Base-by-base conservation (phyloP, 2,888 invertebrate genomes). In the Holacanthella duospinosa region DNA sequence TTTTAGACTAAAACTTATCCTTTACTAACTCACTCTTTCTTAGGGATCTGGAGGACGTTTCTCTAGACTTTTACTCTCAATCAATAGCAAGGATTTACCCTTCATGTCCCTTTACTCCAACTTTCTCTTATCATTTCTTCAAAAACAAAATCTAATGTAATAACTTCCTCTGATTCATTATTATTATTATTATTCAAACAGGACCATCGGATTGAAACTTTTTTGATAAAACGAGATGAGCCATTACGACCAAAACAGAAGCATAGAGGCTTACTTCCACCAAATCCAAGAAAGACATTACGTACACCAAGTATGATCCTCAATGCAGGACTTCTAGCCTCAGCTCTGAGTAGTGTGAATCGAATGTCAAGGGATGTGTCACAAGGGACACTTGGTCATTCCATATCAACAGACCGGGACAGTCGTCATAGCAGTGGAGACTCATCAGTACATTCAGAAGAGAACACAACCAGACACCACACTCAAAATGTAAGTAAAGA, bases 151-250 rank as follows among this genome's bases (percentile, higher is more conserved):
- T n/a, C n/a, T n/a, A n/a, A n/a, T n/a, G n/a, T n/a, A n/a, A n/a
- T n/a, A n/a, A n/a, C n/a, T n/a, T n/a, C n/a, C n/a, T n/a, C n/a
- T n/a, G n/a, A n/a, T n/a, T n/a, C n/a, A n/a, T n/a, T n/a, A n/a
- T n/a, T n/a, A n/a, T n/a, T n/a, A n/a, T n/a, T n/a, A n/a, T n/a
- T n/a, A n/a, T n/a, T n/a, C n/a, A n/a, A 65, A 0, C 69, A 79
- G 73, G 90, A 93, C 72, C 85, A 92, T 72, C 86, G 87, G 74
- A 85, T 95, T 63, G 85, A 85, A 73, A 96, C 96, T 1, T 96
- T 85, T 79, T 82, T 97, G 64, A 89, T 97, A 70, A 88, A 86
- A 75, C 84, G 86, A 73, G 83, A 85, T 1, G 91, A 91, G 73
- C 90, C 89, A 1, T 82, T 87, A 72, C 80, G 75, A 66, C 70